Base-by-base conservation (phyloP, 2,113 vertebrate genomes). In the Rattus rattus region DNA sequence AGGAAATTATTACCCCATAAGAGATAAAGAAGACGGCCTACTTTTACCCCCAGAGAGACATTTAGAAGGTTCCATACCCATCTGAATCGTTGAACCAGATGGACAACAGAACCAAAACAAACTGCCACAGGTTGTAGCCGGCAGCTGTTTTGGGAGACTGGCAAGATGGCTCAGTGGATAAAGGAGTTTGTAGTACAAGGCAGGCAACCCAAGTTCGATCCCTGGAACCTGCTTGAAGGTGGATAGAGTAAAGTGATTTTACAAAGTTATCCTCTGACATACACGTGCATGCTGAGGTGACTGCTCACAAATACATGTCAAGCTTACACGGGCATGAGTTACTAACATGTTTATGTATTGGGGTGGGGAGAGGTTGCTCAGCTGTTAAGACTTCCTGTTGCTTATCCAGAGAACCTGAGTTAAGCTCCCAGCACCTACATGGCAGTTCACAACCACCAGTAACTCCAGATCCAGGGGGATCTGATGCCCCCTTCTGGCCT, bases 261-360 rank as follows among this genome's bases (percentile, higher is more conserved):
- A 22, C 16, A 30, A 26, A 72, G 20, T 0, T 54, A 17, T 12
- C 30, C 30, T 52, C 33, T 52, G 22, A 72, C 47, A 13, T n/a
- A 36, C 2, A 1, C 33, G 3, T 26, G 13, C 12, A 4, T 10
- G 36, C 14, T 36, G 19, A 4, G 3, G 33, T 7, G 5, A 14
- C 1, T 36, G 63, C 4, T 30, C 67, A 88, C 49, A 88, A 14
- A 28, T 14, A 54, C 36, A 20, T 13, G 26, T 14, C 65, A 22
- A 22, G 20, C 43, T 36, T 43, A 36, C 43, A 87, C 1, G 5
- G 7, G 22, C 5, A 20, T 20, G 28, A 49, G 8, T 24, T 52
- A 86, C 2, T 61, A 61, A 83, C 10, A 28, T 63, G 26, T 47
- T 63, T 16, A 63, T n/a, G 43, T 63, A 28, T 20, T 30, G 39